These are phyloP conservation scores for Macrosiphum euphorbiae DNA, from an alignment of 2,888 invertebrate species.

Conservation along the genomic window DNA sequence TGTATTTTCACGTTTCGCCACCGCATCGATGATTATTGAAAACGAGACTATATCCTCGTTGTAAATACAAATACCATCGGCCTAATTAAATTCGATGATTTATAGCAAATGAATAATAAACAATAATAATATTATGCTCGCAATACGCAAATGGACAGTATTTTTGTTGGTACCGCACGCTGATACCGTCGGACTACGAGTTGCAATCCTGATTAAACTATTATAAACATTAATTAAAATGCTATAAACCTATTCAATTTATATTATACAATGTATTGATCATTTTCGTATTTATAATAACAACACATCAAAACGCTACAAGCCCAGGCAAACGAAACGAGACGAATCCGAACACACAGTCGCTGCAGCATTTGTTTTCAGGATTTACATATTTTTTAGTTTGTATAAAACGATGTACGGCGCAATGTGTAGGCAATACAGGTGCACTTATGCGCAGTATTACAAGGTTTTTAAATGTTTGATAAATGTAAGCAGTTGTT, in stretches of 20 bases:
- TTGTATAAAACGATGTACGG: neutral
- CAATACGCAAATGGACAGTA: neutral
- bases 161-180: neutral
- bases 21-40: no score
- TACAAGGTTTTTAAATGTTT: neutral
- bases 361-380: neutral
- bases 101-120: neutral
- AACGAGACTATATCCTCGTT: neutral
- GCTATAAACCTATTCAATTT: neutral
- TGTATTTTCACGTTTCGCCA: neutral
- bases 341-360: neutral
- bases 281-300: neutral
- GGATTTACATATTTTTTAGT: neutral
- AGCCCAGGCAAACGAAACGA: neutral
- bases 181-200: neutral
- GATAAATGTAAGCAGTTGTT: neutral
- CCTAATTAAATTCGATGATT: neutral
- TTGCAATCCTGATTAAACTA: neutral
- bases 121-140: neutral
- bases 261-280: neutral
- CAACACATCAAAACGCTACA: neutral
- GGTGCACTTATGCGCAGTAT: neutral
- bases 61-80: neutral
- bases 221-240: neutral
- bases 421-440: neutral